Base-by-base conservation (phyloP, 2,113 vertebrate genomes). In the Lanius ludovicianus region DNA sequence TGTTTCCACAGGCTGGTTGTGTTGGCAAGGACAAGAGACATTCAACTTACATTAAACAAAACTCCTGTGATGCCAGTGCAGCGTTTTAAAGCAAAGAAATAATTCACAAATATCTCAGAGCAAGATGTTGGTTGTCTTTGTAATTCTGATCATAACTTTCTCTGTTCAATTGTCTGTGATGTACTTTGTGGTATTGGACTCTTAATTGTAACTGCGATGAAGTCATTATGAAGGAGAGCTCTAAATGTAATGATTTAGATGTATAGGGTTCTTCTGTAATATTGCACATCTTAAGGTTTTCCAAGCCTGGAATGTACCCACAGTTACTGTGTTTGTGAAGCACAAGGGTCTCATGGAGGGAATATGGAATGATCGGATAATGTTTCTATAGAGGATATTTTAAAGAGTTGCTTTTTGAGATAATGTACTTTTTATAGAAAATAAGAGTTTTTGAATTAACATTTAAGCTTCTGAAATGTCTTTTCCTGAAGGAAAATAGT, bases 401-500 rank as follows among this genome's bases (percentile, higher is more conserved):
- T 13, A 55, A 88, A 68, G 28, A 19, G 39, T 67, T 79, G 70
- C 21, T 79, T 85, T 93, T 79, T 59, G 65, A 83, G 82, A 63
- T 87, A 88, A 85, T 55, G 27, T 73, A 21, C 30, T 80, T 77
- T 81, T 84, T 70, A 41, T 39, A 83, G 91, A 95, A 95, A 95
- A 84, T n/a, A 80, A 77, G 55, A 28, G 49, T 0, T 33, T 59
- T 81, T 77, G 75, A 86, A 87, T 93, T 90, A 93, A 80, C 47
- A 49, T 86, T 76, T 80, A 77, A 63, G 56, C 52, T 63, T 86
- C 59, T 80, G 14, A 93, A 30, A 47, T 49, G 63, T 56, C 71
- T 57, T 76, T 47, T 91, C 47, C 44, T 90, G 68, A 69, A 86
- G 88, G 85, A 91, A 78, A 76, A 55, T 47, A 46, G 55, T 95